Evolutionary conservation across 2,888 invertebrate species (phyloP).

Genomic region (Vanessa cardui): DNA sequence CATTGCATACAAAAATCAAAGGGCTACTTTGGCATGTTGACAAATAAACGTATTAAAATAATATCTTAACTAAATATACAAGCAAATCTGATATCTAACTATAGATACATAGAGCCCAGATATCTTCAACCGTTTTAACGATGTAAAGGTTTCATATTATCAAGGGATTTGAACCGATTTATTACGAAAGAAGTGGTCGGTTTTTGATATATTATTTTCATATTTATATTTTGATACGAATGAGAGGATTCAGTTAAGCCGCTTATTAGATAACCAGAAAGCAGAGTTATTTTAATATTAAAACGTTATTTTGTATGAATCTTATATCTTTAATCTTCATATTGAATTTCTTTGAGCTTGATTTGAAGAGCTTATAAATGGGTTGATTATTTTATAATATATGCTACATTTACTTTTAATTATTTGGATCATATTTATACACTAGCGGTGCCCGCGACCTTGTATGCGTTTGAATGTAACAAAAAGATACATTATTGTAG

Average conservation of each 20-base stretch:
- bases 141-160: constrained; percentile 65
- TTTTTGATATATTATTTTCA: constrained; percentile 44
- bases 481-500: no score
- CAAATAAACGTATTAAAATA: constrained; percentile 73
- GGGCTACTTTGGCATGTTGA: constrained; percentile 79
- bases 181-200: constrained; percentile 63
- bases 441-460: no score
- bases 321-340: no score
- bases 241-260: constrained; percentile 49
- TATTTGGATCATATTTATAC: no score
- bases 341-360: constrained; percentile 27
- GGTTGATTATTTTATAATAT: no score
- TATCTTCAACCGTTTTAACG: constrained; percentile 33
- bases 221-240: constrained; percentile 45
- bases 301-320: constrained; percentile 22
- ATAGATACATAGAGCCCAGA: constrained; percentile 34
- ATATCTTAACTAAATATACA: constrained; percentile 47
- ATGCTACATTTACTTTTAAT: no score
- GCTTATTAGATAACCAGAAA: constrained; percentile 47
- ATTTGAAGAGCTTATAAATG: no score
- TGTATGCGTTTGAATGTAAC: no score
- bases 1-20: constrained; percentile 67
- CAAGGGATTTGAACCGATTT: constrained; percentile 74
- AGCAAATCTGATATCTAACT: constrained; percentile 35
- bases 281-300: constrained; percentile 36